phyloP scores from a whole-genome alignment of 2,113 vertebrate genomes.

The Oceanites oceanicus region DNA sequence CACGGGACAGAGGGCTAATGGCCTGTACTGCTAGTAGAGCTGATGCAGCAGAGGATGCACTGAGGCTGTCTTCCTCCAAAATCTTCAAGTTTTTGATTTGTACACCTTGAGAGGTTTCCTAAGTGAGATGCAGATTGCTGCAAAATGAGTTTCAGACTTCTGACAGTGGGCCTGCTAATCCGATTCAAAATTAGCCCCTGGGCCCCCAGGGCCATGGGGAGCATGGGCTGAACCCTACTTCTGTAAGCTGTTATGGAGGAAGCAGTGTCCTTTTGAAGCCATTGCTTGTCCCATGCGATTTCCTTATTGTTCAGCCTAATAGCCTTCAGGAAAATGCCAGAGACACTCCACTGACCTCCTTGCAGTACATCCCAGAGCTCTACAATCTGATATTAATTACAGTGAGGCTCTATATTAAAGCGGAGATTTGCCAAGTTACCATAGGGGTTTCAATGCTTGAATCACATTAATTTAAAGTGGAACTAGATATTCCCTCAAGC shows the following conservation, averaged over 20 bases:
- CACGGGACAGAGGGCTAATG: not conserved
- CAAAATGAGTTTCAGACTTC: not conserved
- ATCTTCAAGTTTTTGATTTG: not conserved
- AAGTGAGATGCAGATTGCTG: not conserved
- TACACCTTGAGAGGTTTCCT: not conserved
- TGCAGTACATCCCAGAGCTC: not conserved
- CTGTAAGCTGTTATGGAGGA: not conserved
- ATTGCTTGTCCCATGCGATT: not conserved
- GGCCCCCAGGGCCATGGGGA: not conserved
- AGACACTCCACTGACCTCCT: not conserved
- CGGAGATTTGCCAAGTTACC: slow-evolving; percentile 39
- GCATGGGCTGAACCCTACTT: not conserved
- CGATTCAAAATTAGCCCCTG: not conserved
- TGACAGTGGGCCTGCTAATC: not conserved
- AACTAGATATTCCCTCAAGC: slow-evolving; percentile 12
- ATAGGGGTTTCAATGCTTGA: not conserved
- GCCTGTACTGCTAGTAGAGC: not conserved
- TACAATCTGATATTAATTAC: slow-evolving; percentile 46
- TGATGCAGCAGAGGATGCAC: not conserved
- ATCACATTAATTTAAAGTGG: slow-evolving; percentile 46
- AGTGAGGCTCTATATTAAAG: slow-evolving; percentile 27
- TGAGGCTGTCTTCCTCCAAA: not conserved
- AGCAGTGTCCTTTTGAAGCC: not conserved
- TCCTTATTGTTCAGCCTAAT: not conserved
- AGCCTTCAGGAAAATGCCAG: not conserved